Base-by-base conservation (phyloP, 2,797 vertebrate species). In the Caiman crocodilus region DNA sequence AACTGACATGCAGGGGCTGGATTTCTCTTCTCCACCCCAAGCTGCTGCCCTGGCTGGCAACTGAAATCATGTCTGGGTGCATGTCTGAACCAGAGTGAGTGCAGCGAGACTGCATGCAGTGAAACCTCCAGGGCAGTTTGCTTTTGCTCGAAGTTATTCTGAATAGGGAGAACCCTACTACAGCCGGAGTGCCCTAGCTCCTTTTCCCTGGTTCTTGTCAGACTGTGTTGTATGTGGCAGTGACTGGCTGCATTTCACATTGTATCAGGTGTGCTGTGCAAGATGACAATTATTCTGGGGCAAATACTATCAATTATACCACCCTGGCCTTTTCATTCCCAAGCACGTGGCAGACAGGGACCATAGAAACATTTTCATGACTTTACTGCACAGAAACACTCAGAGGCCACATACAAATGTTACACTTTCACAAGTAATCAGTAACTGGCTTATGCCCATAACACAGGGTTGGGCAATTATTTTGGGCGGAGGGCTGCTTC, bases 21-120 rank as follows among this genome's bases (percentile, higher is more conserved):
- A 50, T 50, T 10, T 50, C 10, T 50, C 42, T 50, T 50, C 42
- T 50, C 42, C 42, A 50, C 42, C 42, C 42, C 85, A 85, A 95
- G 76, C 84, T 91, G 90, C 82, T 77, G 79, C 94, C 93, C 89
- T 94, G 93, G 89, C 92, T 82, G 65, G 26, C 59, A 71, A 55
- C 77, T 85, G 25, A 84, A 63, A 63, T 82, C 79, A 88, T 83
- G 63, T 76, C 90, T 74, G 81, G 59, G 78, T 90, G 17, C 85
- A 10, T 25, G 90, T 69, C 93, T 92, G 82, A 73, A 88, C 87
- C 67, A 14, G 82, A 92, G 67, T 20, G 88, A 76, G 82, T 81
- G 85, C 84, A n/a, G 5, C 3, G 55, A 92, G 80, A 78, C 71
- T 86, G 76, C 64, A 60, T 94, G 85, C 82, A 77, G 60, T 4